Evolutionary conservation across 2,797 vertebrate genomes (phyloP).

Genomic region (Poeciliopsis infans): DNA sequence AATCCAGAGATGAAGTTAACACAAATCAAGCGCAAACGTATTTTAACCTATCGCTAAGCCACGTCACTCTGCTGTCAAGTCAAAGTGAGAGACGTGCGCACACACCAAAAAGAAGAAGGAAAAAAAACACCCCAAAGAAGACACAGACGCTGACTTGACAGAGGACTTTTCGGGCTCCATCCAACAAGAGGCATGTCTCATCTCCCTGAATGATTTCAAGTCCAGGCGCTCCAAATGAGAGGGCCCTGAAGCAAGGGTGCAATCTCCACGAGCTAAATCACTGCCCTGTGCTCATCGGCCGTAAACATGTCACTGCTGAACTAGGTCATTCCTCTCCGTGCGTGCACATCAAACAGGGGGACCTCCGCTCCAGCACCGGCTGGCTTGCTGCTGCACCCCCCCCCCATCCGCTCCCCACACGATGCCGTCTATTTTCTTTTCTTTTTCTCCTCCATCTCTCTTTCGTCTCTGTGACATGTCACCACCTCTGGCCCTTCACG

Average conservation of each 20-base stretch:
- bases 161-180: conserved; percentile 46
- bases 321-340: conserved; percentile 75
- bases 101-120: no score
- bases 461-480: conserved; percentile 60
- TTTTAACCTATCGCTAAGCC: neutral
- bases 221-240: conserved; percentile 70
- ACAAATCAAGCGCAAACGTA: neutral
- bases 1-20: neutral
- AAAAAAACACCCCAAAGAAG: neutral
- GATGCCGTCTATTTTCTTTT: conserved; percentile 50
- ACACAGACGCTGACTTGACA: conserved; percentile 15
- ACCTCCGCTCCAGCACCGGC: conserved; percentile 36
- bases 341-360: conserved; percentile 60
- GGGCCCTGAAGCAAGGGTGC: conserved; percentile 71
- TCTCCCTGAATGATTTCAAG: conserved; percentile 60
- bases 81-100: conserved; percentile 19
- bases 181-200: conserved; percentile 58
- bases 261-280: conserved; percentile 75
- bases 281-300: conserved; percentile 76
- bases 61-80: neutral
- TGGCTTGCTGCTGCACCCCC: conserved; percentile 22
- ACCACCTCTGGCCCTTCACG: conserved; percentile 41
- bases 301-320: conserved; percentile 77
- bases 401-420: conserved; percentile 29
- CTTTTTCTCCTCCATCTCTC: neutral